A percentile compares a stretch with the other conserved stretches of the same genome.
Evolutionary conservation across 2,888 invertebrate genomes (phyloP).

Genomic region (Ichneumon xanthorius): DNA sequence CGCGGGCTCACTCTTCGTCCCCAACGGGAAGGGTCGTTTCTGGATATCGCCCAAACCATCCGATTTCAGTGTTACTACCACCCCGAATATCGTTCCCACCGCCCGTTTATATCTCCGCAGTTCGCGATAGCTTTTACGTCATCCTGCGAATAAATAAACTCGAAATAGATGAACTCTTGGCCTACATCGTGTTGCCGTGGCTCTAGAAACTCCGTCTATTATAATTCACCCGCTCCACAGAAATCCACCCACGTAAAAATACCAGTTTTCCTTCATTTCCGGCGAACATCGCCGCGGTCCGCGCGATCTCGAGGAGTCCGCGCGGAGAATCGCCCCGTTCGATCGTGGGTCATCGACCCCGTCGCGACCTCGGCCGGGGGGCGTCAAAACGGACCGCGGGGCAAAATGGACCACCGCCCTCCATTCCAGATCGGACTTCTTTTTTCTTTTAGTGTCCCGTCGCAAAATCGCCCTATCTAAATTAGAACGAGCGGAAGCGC

Average conservation of each 20-base stretch:
- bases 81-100: neutral
- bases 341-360: too few species aligned
- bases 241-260: neutral
- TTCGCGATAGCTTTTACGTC: conserved; percentile 81
- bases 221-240: neutral
- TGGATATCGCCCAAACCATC: neutral
- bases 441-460: neutral
- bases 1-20: neutral
- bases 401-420: too few species aligned
- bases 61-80: conserved; percentile 5
- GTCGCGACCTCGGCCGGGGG: too few species aligned
- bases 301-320: neutral
- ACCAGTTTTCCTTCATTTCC: neutral
- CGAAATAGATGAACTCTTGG: conserved; percentile 84
- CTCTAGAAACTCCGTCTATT: conserved; percentile 19
- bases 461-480: neutral
- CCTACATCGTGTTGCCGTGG: conserved; percentile 77
- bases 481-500: neutral
- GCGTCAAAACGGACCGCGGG: too few species aligned
- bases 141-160: conserved; percentile 78
- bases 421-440: too few species aligned
- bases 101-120: conserved; percentile 74
- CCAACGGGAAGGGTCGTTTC: conserved; percentile 16
- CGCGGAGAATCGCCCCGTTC: too few species aligned
- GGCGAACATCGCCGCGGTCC: neutral